A percentile compares a stretch with the other conserved stretches of the same genome.
Evolutionary conservation across 2,888 invertebrate species (phyloP).

Genomic region (Cepaea hortensis): DNA sequence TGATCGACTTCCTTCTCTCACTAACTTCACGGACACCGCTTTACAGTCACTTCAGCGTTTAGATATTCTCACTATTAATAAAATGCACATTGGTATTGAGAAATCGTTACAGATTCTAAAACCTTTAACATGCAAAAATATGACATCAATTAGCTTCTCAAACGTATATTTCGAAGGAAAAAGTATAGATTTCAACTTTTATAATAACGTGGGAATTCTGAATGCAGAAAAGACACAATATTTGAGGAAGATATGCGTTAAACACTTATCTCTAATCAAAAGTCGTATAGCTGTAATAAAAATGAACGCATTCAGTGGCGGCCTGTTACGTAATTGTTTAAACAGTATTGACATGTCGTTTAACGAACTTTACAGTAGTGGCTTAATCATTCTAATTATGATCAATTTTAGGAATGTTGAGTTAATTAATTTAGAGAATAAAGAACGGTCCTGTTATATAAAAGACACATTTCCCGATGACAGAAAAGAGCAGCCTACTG

Average conservation of each 20-base stretch:
- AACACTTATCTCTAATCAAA: neutral
- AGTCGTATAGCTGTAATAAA: neutral
- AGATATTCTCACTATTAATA: neutral
- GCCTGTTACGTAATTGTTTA: neutral
- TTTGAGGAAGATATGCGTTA: slow-evolving; percentile 13
- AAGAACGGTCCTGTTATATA: neutral
- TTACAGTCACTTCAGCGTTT: neutral
- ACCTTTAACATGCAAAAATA: slow-evolving; percentile 1
- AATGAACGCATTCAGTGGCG: neutral
- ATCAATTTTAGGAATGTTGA: neutral
- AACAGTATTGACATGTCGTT: neutral
- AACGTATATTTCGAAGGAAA: neutral
- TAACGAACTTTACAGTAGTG: neutral
- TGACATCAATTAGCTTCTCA: neutral
- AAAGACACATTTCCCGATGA: too few species aligned
- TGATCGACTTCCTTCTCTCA: neutral
- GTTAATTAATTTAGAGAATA: neutral
- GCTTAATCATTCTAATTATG: neutral
- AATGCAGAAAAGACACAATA: slow-evolving; percentile 11
- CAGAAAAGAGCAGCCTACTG: neutral
- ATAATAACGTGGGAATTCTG: slow-evolving; percentile 1
- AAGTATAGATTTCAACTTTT: neutral
- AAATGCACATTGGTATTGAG: neutral
- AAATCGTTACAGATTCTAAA: slow-evolving; percentile 11
- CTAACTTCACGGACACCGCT: slow-evolving; percentile 12